These are phyloP conservation scores for Spongia lamella DNA, from an alignment of 37 sponge, comb jelly and placozoan genomes.

Conservation along the genomic window DNA sequence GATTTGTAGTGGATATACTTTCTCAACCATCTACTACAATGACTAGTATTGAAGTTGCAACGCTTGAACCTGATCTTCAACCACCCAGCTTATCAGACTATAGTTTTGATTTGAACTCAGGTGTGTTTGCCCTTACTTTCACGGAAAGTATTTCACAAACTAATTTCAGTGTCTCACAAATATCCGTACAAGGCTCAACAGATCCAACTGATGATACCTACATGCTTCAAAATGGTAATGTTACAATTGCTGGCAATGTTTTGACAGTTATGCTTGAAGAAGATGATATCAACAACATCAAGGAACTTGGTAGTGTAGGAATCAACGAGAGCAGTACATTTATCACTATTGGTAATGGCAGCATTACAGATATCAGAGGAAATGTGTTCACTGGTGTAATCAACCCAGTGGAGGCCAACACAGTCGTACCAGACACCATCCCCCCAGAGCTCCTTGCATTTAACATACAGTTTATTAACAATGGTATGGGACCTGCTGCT, in stretches of 20 bases:
- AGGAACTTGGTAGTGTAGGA: constrained; percentile 68
- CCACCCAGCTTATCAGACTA: constrained; percentile 54
- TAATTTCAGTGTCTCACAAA: constrained; percentile 36
- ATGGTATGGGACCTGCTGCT: constrained; percentile 53
- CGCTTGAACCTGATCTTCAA: constrained; percentile 37
- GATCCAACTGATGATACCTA: constrained; percentile 31
- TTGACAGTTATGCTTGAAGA: constrained; percentile 46
- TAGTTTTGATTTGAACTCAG: constrained; percentile 76
- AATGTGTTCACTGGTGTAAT: constrained; percentile 44
- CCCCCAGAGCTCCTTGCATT: constrained; percentile 60
- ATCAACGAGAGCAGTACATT: constrained; percentile 34
- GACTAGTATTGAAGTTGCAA: constrained; percentile 2
- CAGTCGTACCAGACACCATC: constrained; percentile 40
- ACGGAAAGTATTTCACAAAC: constrained; percentile 62
- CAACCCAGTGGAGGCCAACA: constrained; percentile 27
- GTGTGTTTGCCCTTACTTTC: constrained; percentile 71
- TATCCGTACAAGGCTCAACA: constrained; percentile 50
- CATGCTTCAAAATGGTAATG: constrained; percentile 30
- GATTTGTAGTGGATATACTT: constrained; percentile 63
- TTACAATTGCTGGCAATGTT: constrained; percentile 7
- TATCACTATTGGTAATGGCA: constrained; percentile 53
- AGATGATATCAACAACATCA: constrained; percentile 67
- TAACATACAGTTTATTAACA: constrained; percentile 55
- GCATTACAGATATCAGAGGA: constrained; percentile 69
- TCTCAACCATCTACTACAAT: not conserved